Evolutionary conservation across 2,113 vertebrate species (phyloP).

Genomic region (Rhinoderma darwinii): DNA sequence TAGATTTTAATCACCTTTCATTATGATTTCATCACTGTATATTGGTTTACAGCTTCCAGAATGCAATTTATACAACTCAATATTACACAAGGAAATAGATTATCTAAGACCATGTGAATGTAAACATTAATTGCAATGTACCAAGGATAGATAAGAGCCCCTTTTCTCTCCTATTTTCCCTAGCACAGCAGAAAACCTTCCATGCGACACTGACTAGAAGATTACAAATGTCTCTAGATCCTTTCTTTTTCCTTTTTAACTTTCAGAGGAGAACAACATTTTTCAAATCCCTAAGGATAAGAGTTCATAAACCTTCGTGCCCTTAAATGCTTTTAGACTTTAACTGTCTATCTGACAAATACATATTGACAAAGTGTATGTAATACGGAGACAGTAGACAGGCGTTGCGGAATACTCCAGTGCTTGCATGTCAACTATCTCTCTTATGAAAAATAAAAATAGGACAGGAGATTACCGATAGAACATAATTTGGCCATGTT

Average conservation of each 20-base stretch:
- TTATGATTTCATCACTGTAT: not conserved
- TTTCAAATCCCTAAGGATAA: slow-evolving; percentile 58
- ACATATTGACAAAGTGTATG: slow-evolving; percentile 67
- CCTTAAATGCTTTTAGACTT: slow-evolving; percentile 68
- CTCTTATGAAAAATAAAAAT: slow-evolving; percentile 38
- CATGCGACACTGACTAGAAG: not conserved
- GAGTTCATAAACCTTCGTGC: slow-evolving; percentile 59
- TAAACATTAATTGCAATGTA: not conserved
- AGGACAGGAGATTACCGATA: not conserved
- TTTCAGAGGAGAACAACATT: slow-evolving; percentile 59
- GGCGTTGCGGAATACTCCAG: not conserved
- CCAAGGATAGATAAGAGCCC: not conserved
- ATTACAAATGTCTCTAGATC: slow-evolving; percentile 14
- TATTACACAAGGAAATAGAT: not conserved
- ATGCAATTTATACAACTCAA: not conserved
- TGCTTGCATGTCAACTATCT: slow-evolving; percentile 19
- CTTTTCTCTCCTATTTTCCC: not conserved
- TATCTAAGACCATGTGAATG: not conserved
- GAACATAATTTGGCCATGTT: not conserved
- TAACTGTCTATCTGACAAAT: slow-evolving; percentile 69
- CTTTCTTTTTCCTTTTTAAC: slow-evolving; percentile 14
- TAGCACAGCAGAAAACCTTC: not conserved
- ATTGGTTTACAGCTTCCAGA: not conserved
- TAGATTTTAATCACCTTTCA: not conserved
- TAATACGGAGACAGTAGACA: slow-evolving; percentile 68